Percentiles rank a stretch among this genome's conserved stretches.
Conservation (phyloP, 2,888 invertebrate species). For the Euzophera pinguis region DNA sequence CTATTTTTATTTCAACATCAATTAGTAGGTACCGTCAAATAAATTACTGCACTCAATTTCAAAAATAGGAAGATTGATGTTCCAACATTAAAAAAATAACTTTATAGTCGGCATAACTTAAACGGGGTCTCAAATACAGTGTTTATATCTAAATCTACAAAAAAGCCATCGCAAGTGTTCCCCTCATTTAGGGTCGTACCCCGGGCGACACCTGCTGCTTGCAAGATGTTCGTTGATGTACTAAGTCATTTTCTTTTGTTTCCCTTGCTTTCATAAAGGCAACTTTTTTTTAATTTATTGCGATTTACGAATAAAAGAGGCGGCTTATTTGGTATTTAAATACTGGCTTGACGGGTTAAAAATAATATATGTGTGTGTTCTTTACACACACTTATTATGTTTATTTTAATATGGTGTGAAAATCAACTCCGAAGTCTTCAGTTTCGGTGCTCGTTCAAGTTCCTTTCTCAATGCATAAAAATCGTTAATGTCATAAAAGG, state of each 20-base stretch:
- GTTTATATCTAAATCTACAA: constrained; percentile 64
- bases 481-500: too few species aligned
- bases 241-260: constrained; percentile 38
- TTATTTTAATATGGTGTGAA: too few species aligned
- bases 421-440: too few species aligned
- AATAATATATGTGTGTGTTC: too few species aligned
- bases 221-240: constrained; percentile 47
- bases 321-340: too few species aligned
- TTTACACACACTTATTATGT: too few species aligned
- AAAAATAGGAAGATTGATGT: neutral
- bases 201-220: constrained; percentile 47
- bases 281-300: too few species aligned
- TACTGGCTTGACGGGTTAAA: too few species aligned
- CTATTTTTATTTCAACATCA: too few species aligned
- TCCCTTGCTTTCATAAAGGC: neutral
- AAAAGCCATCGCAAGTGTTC: constrained; percentile 41
- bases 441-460: too few species aligned
- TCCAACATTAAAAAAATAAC: neutral
- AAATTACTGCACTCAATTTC: neutral
- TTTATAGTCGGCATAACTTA: constrained; percentile 18
- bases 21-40: neutral
- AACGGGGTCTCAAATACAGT: constrained; percentile 41
- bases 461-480: too few species aligned
- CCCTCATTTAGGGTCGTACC: constrained; percentile 31
- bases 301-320: too few species aligned